Conservation (phyloP, 2,888 invertebrate species). For the Drosophila maculinotata region DNA sequence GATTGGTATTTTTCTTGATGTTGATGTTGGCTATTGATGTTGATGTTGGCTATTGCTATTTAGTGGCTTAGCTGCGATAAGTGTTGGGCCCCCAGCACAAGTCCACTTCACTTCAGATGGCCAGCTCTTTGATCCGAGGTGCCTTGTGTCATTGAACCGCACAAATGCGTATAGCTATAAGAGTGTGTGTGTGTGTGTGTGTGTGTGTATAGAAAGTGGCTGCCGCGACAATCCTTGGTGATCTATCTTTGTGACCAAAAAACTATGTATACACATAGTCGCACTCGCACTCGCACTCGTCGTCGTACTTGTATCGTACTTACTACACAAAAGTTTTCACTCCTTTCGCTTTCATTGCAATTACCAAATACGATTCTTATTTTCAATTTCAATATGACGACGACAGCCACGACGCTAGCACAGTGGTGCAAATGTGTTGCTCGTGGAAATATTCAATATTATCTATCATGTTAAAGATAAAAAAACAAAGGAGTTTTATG, state of each 20-base stretch:
- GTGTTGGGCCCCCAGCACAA: slow-evolving; percentile 60
- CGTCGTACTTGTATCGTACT: too few species aligned
- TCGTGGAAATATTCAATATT: slow-evolving; percentile 8
- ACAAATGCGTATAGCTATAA: slow-evolving; percentile 14
- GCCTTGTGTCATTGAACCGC: slow-evolving; percentile 59
- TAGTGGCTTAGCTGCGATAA: slow-evolving; percentile 69
- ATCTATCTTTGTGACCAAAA: slow-evolving; percentile 79
- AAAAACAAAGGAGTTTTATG: too few species aligned
- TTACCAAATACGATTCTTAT: slow-evolving; percentile 80
- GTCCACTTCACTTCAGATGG: slow-evolving; percentile 65
- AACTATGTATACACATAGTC: slow-evolving; percentile 39
- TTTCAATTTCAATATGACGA: slow-evolving; percentile 80
- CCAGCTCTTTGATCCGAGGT: slow-evolving; percentile 32
- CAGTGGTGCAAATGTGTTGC: slow-evolving; percentile 36
- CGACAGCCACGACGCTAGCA: slow-evolving; percentile 65
- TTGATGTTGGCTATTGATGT: slow-evolving; percentile 21
- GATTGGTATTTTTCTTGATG: slow-evolving; percentile 66
- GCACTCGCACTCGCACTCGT: slow-evolving; percentile 26
- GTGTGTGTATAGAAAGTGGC: slow-evolving; percentile 66
- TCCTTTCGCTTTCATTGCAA: slow-evolving; percentile 79
- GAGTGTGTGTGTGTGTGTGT: slow-evolving; percentile 13
- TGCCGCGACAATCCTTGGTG: slow-evolving; percentile 69
- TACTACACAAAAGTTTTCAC: slow-evolving; percentile 71
- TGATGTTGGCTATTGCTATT: slow-evolving; percentile 73
- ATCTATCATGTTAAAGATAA: too few species aligned